Conservation (phyloP, 2,797 vertebrate species). For the Eidolon dupreanum region DNA sequence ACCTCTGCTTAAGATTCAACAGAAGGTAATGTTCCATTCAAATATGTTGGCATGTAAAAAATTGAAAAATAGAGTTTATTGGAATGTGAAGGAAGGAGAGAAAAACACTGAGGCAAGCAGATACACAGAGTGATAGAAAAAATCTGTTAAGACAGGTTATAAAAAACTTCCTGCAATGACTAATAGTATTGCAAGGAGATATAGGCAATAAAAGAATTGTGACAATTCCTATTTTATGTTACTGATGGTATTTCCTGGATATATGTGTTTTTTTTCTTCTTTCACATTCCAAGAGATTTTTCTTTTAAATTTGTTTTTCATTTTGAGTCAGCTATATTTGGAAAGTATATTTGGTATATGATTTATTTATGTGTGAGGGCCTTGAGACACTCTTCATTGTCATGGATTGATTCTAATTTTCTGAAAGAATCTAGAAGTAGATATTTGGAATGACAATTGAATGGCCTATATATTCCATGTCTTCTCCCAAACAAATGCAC, state of each 20-base stretch:
- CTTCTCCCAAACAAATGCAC: not conserved
- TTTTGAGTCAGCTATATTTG: not conserved
- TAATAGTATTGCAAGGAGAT: not conserved
- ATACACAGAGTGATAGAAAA: not conserved
- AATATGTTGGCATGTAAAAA: constrained; percentile 34
- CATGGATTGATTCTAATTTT: not conserved
- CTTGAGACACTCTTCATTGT: not conserved
- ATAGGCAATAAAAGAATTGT: not conserved
- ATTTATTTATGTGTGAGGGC: constrained; percentile 12
- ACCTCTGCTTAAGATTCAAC: constrained; percentile 53
- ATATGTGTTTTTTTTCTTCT: not conserved
- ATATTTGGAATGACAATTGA: not conserved
- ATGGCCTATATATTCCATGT: not conserved
- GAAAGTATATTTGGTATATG: not conserved
- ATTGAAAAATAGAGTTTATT: constrained; percentile 9
- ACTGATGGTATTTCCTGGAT: constrained; percentile 6
- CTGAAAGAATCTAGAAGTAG: not conserved
- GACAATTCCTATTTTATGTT: not conserved
- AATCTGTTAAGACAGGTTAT: not conserved
- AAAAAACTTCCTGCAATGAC: not conserved
- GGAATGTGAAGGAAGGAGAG: not conserved
- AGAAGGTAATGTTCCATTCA: constrained; percentile 42
- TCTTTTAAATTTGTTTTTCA: constrained; percentile 38
- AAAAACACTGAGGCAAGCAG: not conserved
- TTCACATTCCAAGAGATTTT: constrained; percentile 10